phyloP scores from a whole-genome alignment of 2,113 vertebrate species.

The Hucho hucho region DNA sequence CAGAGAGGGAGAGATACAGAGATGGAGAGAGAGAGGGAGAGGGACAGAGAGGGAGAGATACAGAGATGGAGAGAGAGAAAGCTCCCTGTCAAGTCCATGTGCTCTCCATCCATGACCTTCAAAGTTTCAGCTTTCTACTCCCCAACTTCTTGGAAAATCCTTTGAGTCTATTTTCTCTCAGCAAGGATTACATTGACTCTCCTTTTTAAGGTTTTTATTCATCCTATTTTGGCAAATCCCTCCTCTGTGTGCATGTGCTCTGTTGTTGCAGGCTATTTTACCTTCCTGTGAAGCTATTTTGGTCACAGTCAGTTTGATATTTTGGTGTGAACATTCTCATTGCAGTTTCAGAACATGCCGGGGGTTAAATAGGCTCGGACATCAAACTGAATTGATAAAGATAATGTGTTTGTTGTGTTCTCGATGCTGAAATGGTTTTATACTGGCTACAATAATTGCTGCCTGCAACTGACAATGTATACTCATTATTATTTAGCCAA shows the following conservation, averaged over 20 bases:
- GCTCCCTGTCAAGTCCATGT: constrained; percentile 39
- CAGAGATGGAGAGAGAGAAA: constrained; percentile 29
- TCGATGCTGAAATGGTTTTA: no score
- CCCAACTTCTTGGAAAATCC: constrained; percentile 42
- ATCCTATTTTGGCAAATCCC: constrained; percentile 55
- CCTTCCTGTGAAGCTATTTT: constrained; percentile 48
- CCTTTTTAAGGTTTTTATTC: constrained; percentile 41
- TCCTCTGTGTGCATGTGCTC: constrained; percentile 9
- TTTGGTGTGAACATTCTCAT: constrained; percentile 6
- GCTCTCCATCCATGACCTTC: constrained; percentile 48
- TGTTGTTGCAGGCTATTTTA: constrained; percentile 17
- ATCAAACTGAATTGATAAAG: constrained; percentile 17
- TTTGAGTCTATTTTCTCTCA: constrained; percentile 59
- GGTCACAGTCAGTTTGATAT: constrained; percentile 30
- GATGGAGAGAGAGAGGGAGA: constrained; percentile 25
- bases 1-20: constrained; percentile 23
- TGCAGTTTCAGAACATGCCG: not conserved
- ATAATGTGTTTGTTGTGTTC: not conserved
- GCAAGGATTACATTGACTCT: constrained; percentile 58
- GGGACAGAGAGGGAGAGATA: constrained; percentile 33
- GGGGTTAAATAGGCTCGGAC: not conserved
- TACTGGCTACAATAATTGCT: no score
- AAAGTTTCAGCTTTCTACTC: constrained; percentile 49
- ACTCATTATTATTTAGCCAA: no score
- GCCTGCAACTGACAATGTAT: no score